Evolutionary conservation across 2,113 vertebrate species (phyloP).

Genomic region (Steatornis caripensis): DNA sequence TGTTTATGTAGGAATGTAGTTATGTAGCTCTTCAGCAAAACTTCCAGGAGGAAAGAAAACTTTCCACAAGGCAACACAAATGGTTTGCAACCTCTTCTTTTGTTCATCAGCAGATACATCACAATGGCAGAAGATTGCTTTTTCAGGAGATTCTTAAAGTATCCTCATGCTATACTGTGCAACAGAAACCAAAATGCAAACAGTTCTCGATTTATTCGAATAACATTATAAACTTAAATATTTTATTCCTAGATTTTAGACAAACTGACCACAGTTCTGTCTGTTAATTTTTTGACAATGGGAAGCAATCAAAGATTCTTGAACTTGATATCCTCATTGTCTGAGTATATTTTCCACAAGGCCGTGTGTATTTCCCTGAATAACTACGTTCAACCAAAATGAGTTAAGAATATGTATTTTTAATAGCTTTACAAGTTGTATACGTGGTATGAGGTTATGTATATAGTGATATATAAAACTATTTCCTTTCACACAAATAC

Average conservation of each 20-base stretch:
- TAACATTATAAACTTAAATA: neutral
- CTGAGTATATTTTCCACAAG: neutral
- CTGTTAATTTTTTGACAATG: neutral
- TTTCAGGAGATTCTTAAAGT: neutral
- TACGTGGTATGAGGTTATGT: neutral
- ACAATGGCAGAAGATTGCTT: neutral
- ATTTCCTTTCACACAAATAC: neutral
- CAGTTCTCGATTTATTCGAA: neutral
- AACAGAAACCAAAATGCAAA: neutral
- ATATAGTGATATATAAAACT: neutral
- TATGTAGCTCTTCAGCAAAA: neutral
- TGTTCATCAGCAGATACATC: neutral
- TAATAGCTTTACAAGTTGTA: neutral
- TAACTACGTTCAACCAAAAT: neutral
- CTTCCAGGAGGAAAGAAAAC: neutral
- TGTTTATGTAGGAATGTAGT: too few species aligned
- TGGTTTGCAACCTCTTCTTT: neutral
- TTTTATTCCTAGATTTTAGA: neutral
- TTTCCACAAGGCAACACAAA: neutral
- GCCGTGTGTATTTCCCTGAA: neutral
- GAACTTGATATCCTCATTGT: neutral
- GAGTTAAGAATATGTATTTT: neutral
- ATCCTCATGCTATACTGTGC: neutral
- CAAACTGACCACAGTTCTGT: neutral
- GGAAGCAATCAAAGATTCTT: neutral